A percentile compares a stretch with the other conserved stretches of the same genome.
Evolutionary conservation across 1,140 invertebrate species (phyloP).

Genomic region (Odontomachus brunneus): DNA sequence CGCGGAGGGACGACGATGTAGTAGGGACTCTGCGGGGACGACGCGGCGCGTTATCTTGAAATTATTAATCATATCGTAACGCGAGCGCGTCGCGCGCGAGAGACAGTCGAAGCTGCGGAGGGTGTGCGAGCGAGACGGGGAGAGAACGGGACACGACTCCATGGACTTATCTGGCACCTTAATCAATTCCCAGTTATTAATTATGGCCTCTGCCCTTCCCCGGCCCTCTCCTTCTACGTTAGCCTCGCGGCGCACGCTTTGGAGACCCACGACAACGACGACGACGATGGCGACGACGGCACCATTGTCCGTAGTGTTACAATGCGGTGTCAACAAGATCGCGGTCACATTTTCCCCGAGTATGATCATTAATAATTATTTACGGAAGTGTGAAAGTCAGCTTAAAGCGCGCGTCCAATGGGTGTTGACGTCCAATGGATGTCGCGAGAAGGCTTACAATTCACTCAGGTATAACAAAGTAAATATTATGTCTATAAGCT

Average conservation of each 20-base stretch:
- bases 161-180: constrained; percentile 84
- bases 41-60: constrained; percentile 79
- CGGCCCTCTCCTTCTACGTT: constrained; percentile 64
- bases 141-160: constrained; percentile 68
- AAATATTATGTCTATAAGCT: neutral
- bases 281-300: constrained; percentile 54
- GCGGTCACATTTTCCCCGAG: constrained; percentile 75
- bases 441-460: neutral
- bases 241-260: constrained; percentile 58
- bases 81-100: constrained; percentile 67
- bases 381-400: constrained; percentile 67
- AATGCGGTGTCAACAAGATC: constrained; percentile 83
- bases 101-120: constrained; percentile 24
- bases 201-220: constrained; percentile 76
- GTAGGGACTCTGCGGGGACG: constrained; percentile 70
- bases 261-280: constrained; percentile 53
- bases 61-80: constrained; percentile 84
- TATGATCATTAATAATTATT: constrained; percentile 83
- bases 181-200: constrained; percentile 85
- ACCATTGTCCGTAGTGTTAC: constrained; percentile 80
- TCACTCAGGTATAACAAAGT: neutral
- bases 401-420: constrained; percentile 6
- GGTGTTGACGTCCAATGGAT: too few species aligned
- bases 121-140: constrained; percentile 26
- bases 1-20: constrained; percentile 71